These are phyloP conservation scores for Seira sanloemensis DNA, from an alignment of 2,888 invertebrate species.

Conservation along the genomic window DNA sequence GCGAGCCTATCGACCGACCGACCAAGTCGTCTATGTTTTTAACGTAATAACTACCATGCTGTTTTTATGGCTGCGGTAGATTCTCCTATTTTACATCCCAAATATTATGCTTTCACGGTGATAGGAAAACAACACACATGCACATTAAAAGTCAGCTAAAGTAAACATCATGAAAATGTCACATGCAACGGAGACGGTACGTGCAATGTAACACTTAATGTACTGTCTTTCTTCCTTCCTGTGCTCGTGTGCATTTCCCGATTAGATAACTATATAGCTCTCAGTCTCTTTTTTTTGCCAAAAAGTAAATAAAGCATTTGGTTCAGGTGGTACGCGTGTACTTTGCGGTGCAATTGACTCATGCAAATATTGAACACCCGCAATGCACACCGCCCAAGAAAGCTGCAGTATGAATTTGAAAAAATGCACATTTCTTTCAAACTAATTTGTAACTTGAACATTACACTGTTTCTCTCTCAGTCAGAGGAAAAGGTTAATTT, in stretches of 20 bases:
- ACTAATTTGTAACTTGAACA: background rate
- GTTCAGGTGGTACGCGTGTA: background rate
- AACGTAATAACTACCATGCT: background rate
- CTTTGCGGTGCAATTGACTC: background rate
- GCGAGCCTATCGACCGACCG: constrained; percentile 6
- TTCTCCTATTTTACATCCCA: background rate
- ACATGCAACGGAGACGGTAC: constrained; percentile 24
- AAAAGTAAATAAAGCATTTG: background rate
- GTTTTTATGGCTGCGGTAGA: constrained; percentile 11
- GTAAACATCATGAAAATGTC: constrained; percentile 58
- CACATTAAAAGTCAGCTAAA: constrained; percentile 13
- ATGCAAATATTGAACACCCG: background rate
- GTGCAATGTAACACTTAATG: background rate
- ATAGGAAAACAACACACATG: constrained; percentile 10
- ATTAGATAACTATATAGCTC: too few relatives aligned
- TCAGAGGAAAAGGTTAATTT: background rate
- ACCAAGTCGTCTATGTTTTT: background rate
- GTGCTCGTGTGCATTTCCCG: background rate
- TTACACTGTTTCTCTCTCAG: too few relatives aligned
- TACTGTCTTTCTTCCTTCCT: background rate
- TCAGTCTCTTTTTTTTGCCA: too few relatives aligned
- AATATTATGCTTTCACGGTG: background rate
- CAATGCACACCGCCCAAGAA: background rate
- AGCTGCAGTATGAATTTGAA: background rate
- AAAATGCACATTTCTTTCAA: background rate